Conservation (phyloP, 30 jellyfish, hydroid and myxozoan species). For the Turritopsis dohrnii region DNA sequence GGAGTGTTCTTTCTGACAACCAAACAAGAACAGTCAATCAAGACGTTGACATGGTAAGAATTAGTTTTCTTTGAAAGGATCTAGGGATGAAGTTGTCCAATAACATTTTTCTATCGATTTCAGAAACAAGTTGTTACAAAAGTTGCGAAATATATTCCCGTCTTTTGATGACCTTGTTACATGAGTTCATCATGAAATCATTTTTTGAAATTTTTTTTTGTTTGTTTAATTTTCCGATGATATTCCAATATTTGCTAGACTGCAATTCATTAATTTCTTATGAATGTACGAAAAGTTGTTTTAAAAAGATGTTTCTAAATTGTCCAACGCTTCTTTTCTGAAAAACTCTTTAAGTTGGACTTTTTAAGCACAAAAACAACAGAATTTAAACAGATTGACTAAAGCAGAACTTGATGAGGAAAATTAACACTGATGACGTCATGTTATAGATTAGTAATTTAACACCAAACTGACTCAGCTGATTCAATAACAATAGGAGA, state of each 20-base stretch:
- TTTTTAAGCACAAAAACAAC: too few relatives aligned
- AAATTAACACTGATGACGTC: too few relatives aligned
- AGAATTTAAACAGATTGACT: too few relatives aligned
- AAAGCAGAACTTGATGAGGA: too few relatives aligned
- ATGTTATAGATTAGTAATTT: too few relatives aligned
- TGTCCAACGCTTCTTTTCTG: too few relatives aligned
- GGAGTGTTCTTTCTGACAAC: conserved; percentile 2
- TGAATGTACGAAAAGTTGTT: background rate
- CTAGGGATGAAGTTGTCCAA: too few relatives aligned
- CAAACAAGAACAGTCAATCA: conserved; percentile 9
- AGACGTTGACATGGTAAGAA: conserved; percentile 3
- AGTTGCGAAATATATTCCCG: background rate
- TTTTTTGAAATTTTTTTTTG: too few relatives aligned
- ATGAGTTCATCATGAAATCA: too few relatives aligned
- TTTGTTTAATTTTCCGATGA: background rate
- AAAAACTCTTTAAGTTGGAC: too few relatives aligned
- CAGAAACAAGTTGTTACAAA: background rate
- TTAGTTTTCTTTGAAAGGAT: background rate
- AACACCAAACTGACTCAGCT: background rate
- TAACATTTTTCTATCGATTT: too few relatives aligned
- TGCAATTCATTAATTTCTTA: background rate
- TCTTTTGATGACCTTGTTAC: background rate
- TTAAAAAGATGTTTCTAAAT: too few relatives aligned
- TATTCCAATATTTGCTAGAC: background rate
- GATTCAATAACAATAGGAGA: background rate